Percentiles rank a stretch among this genome's conserved stretches.
Conservation (phyloP, 2,888 invertebrate genomes). For the Plebejus argus region DNA sequence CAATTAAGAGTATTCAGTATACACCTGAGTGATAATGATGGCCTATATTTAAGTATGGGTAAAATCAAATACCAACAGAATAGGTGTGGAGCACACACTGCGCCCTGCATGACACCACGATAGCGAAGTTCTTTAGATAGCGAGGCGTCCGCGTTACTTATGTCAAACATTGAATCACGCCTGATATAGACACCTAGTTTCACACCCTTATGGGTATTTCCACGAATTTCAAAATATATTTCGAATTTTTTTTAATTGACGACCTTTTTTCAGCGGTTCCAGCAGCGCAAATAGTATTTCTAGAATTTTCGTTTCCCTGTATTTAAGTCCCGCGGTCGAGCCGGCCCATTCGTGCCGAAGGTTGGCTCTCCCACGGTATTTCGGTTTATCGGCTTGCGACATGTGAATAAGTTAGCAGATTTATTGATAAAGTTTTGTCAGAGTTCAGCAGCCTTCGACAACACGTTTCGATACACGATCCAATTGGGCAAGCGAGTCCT, state of each 20-base stretch:
- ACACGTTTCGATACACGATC: slow-evolving; percentile 12
- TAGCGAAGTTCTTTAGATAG: not conserved
- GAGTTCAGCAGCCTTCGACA: slow-evolving; percentile 10
- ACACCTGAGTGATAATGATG: not conserved
- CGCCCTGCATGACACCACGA: not conserved
- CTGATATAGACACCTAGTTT: not conserved
- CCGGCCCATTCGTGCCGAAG: too few relatives aligned
- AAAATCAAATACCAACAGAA: not conserved
- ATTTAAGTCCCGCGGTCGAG: too few relatives aligned
- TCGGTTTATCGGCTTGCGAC: slow-evolving; percentile 2
- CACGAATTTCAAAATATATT: not conserved
- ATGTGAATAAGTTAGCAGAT: slow-evolving; percentile 1
- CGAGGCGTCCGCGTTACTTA: not conserved
- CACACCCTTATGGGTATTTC: not conserved
- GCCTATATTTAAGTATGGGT: not conserved
- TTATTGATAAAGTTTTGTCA: slow-evolving; percentile 18
- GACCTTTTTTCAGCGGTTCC: too few relatives aligned
- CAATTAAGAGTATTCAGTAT: too few relatives aligned
- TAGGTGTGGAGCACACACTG: not conserved
- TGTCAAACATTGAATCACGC: slow-evolving; percentile 1
- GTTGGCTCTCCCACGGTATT: too few relatives aligned
- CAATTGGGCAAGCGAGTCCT: slow-evolving; percentile 18
- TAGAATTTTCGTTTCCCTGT: too few relatives aligned
- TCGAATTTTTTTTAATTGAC: not conserved
- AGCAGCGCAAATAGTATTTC: too few relatives aligned